phyloP scores from a whole-genome alignment of 2,797 vertebrate species.

The Syndactyla subalaris region DNA sequence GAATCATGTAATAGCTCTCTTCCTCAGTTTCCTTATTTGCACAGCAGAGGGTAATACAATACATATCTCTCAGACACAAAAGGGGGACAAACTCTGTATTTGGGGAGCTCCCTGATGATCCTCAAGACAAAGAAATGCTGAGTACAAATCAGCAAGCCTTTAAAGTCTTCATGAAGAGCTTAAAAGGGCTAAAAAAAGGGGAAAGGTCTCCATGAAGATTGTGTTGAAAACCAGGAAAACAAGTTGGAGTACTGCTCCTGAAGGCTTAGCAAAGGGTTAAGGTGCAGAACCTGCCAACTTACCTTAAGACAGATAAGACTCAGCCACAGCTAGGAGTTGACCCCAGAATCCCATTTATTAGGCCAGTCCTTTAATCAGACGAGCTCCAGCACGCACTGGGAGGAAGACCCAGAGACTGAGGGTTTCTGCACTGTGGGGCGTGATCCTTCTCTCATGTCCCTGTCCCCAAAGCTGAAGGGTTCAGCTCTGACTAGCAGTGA shows the following conservation, averaged over 20 bases:
- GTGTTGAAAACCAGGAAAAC: neutral
- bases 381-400: neutral
- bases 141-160: neutral
- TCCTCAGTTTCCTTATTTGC: neutral
- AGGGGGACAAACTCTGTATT: neutral
- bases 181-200: neutral
- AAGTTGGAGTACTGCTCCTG: neutral
- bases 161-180: neutral
- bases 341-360: neutral
- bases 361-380: neutral
- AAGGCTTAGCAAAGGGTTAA: neutral
- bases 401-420: neutral
- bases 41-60: constrained; percentile 28
- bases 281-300: neutral
- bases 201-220: neutral
- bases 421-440: neutral
- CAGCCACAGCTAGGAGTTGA: neutral
- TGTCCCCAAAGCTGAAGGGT: neutral
- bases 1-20: constrained; percentile 25
- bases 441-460: neutral
- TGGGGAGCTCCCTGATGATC: neutral
- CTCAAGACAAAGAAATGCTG: neutral
- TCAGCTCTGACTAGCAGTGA: neutral
- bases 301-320: neutral
- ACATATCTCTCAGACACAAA: neutral